Evolutionary conservation across 2,797 vertebrate species (phyloP), one percentile per base, ranked within the genome.

Genomic region (Cyprinella venusta): DNA sequence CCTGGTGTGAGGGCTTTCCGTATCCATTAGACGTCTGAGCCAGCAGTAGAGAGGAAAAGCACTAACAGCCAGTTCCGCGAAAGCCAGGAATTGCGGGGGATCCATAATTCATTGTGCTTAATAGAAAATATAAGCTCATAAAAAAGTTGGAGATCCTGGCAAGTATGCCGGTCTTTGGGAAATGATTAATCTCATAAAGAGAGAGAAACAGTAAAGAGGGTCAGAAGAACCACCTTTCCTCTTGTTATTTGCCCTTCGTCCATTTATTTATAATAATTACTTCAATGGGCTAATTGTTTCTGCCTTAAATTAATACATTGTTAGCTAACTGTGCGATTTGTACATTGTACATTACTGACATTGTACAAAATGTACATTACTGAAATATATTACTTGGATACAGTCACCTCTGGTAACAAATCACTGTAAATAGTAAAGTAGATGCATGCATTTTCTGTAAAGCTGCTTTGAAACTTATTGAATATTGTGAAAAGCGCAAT

Each of bases 31-130:
- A 89, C 82, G 64, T 85, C 75, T 84, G 3, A 48, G 80, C 87
- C 88, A 84, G 88, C 71, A 7, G 52, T 52, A 71, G 67, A 82
- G 64, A 56, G 45, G 72, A 52, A 82, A 78, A 81, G 83, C 74
- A 76, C 88, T 85, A 90, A 92, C 85, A 90, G 88, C 85, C 70
- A 87, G 85, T 81, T 89, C 82, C n/a, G 68, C 71, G 65, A 87
- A n/a, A 19, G 52, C 65, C 54, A 65, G 71, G 59, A 21, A 56
- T 81, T 68, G 86, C 79, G 86, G 76, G 59, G 82, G 87, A 85
- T 91, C 89, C 86, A 91, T 91, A 89, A 93, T 92, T 92, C 86
- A 93, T 83, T 86, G 65, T 78, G 89, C 84, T 87, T 91, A 91
- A 92, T 72, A 89, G 83, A 89, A 92, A 91, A 86, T 91, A 90